Conservation (phyloP, 2,888 invertebrate genomes). For the Dasypogon diadema region DNA sequence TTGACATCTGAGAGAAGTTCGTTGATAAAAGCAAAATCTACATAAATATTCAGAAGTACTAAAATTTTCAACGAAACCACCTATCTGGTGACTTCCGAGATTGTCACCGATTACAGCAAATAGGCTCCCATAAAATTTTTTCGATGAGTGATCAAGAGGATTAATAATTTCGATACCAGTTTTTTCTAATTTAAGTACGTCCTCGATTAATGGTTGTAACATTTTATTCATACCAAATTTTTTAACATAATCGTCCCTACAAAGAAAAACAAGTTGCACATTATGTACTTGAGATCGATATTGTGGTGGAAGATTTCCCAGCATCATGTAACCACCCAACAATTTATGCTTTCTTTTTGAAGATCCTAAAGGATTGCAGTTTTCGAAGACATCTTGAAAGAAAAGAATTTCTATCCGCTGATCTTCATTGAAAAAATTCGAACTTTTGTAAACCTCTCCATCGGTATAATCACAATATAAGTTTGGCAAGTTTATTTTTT, state of each 20-base stretch:
- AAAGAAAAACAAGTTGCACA: slow-evolving; percentile 2
- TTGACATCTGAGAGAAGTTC: background rate
- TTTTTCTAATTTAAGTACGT: background rate
- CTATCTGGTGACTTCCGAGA: slow-evolving; percentile 22
- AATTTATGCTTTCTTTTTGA: slow-evolving; percentile 10
- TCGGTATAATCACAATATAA: background rate
- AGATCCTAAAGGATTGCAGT: slow-evolving; percentile 20
- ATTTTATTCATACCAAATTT: slow-evolving; percentile 1
- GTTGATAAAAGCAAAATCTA: background rate
- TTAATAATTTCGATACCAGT: background rate
- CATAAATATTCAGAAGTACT: background rate
- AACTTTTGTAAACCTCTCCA: background rate
- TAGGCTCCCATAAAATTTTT: slow-evolving; percentile 7
- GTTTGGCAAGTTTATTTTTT: background rate
- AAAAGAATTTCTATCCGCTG: background rate
- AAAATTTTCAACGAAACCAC: slow-evolving; percentile 11
- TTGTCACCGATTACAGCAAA: slow-evolving; percentile 12
- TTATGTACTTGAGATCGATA: slow-evolving; percentile 6
- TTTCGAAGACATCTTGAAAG: slow-evolving; percentile 20
- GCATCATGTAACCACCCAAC: slow-evolving; percentile 1
- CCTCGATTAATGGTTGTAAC: background rate
- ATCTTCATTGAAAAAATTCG: background rate
- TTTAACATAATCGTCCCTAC: slow-evolving; percentile 10
- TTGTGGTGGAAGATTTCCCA: slow-evolving; percentile 2
- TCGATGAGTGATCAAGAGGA: background rate